Percentiles rank a stretch among this genome's conserved stretches.
Evolutionary conservation across 2,888 invertebrate species (phyloP).

Genomic region (Scaptomyza flava): DNA sequence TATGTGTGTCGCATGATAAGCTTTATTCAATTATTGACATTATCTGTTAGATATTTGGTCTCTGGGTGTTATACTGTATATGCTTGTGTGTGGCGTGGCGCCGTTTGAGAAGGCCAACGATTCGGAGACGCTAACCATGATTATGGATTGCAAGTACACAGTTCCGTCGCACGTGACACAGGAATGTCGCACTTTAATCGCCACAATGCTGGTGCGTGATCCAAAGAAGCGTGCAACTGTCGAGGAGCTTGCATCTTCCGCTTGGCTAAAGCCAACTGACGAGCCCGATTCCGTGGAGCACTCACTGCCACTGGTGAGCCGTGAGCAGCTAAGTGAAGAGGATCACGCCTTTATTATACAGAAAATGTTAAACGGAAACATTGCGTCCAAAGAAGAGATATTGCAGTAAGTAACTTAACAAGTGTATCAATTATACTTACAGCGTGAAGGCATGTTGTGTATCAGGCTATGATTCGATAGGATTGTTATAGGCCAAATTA

Average conservation of each 20-base stretch:
- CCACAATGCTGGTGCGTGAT: slow-evolving; percentile 96
- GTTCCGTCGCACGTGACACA: slow-evolving; percentile 94
- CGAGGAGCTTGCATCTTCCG: slow-evolving; percentile 93
- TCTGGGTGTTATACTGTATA: slow-evolving; percentile 98
- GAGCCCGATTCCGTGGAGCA: slow-evolving; percentile 84
- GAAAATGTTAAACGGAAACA: slow-evolving; percentile 97
- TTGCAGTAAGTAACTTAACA: slow-evolving; percentile 88
- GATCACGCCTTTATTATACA: slow-evolving; percentile 96
- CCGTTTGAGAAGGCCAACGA: slow-evolving; percentile 99
- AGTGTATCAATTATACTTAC: background rate
- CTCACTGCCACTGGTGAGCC: slow-evolving; percentile 92
- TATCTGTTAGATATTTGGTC: slow-evolving; percentile 95
- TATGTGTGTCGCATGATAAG: slow-evolving; percentile 51
- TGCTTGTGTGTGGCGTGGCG: slow-evolving; percentile 98
- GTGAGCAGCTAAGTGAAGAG: slow-evolving; percentile 95
- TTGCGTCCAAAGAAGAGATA: slow-evolving; percentile 97
- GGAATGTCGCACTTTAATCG: slow-evolving; percentile 95
- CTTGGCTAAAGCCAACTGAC: slow-evolving; percentile 89
- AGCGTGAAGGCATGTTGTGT: too few relatives aligned
- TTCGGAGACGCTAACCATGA: slow-evolving; percentile 99
- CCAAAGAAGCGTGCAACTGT: slow-evolving; percentile 95
- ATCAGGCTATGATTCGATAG: too few relatives aligned
- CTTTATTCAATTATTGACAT: slow-evolving; percentile 52
- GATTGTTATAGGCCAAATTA: background rate
- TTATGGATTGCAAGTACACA: slow-evolving; percentile 99